A percentile compares a stretch with the other conserved stretches of the same genome.
Conservation (phyloP, 1,140 invertebrate genomes). For the Arctopsyche grandis region DNA sequence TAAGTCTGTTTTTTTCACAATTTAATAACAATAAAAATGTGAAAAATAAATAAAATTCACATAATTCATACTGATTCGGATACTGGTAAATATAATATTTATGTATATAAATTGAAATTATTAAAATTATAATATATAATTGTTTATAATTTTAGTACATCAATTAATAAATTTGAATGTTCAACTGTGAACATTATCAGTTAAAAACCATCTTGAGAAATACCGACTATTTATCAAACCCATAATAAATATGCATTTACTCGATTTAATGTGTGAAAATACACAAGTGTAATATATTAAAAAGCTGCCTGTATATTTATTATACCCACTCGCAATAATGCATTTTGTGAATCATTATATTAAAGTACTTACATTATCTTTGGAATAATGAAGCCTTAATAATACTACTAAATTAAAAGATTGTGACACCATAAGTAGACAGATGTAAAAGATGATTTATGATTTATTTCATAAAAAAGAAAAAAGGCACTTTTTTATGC, state of each 20-base stretch:
- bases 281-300: background rate
- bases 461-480: too few species aligned
- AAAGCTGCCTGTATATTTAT: background rate
- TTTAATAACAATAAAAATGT: too few species aligned
- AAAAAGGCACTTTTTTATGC: background rate
- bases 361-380: slow-evolving; percentile 51
- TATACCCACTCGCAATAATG: background rate
- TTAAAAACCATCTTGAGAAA: background rate
- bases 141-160: too few species aligned
- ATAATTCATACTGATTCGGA: background rate
- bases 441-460: too few species aligned
- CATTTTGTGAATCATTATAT: background rate
- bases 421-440: background rate
- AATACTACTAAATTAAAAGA: slow-evolving; percentile 12
- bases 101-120: too few species aligned
- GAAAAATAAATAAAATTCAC: too few species aligned
- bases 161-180: too few species aligned
- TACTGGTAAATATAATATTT: too few species aligned
- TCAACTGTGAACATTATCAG: too few species aligned
- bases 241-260: slow-evolving; percentile 21
- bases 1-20: too few species aligned
- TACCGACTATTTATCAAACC: slow-evolving; percentile 12
- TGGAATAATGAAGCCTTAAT: slow-evolving; percentile 53
- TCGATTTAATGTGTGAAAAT: background rate
- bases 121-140: too few species aligned